A percentile compares a stretch with the other conserved stretches of the same genome.
These are phyloP conservation scores for Chloropsis hardwickii DNA, from an alignment of 2,113 vertebrate genomes.

Conservation along the genomic window DNA sequence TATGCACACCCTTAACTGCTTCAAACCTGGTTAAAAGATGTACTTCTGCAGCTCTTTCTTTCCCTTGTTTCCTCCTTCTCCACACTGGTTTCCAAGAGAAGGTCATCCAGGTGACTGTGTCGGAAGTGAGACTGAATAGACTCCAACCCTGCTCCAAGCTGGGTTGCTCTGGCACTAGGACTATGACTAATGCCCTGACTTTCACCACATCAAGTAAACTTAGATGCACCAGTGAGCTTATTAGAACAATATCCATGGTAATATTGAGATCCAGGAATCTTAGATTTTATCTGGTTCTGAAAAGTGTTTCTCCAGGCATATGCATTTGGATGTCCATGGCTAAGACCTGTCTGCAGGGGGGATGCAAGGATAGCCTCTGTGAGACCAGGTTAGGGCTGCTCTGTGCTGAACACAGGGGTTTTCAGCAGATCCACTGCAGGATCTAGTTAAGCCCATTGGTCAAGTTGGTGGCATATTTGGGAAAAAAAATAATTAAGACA, in stretches of 20 bases:
- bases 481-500: background rate
- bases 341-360: background rate
- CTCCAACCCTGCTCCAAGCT: background rate
- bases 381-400: background rate
- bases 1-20: background rate
- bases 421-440: background rate
- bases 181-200: background rate
- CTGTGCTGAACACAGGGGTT: background rate
- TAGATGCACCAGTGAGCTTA: background rate
- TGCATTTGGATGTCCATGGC: too few relatives aligned
- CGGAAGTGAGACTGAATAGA: background rate
- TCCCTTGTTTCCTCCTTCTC: background rate
- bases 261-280: background rate
- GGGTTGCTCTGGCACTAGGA: background rate
- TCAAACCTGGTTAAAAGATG: background rate
- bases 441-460: fast-evolving
- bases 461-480: background rate
- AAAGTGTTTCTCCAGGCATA: background rate
- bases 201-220: background rate
- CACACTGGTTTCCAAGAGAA: background rate
- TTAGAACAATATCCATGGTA: background rate
- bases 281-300: background rate
- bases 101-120: background rate
- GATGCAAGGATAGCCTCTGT: background rate
- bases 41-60: background rate